phyloP scores from a whole-genome alignment of 1,140 invertebrate species.

The Stenopsyche tienmushanensis region DNA sequence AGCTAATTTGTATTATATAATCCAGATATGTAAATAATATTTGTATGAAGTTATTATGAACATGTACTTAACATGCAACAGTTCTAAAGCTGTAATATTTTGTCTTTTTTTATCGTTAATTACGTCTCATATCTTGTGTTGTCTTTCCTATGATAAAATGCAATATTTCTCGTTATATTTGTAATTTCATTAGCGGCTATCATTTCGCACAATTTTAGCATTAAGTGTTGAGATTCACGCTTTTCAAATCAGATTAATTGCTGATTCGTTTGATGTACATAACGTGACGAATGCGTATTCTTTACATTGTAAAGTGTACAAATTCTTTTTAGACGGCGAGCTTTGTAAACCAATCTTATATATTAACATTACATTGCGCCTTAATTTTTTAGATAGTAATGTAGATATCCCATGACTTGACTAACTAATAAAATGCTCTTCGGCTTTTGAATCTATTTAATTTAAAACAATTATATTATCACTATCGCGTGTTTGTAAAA shows the following conservation, averaged over 20 bases:
- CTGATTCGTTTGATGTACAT: conserved; percentile 19
- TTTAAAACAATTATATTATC: no score
- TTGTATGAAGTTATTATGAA: background rate
- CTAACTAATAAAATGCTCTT: no score
- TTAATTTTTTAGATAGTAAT: conserved; percentile 31
- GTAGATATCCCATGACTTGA: no score
- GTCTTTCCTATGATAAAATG: conserved; percentile 6
- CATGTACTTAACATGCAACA: background rate
- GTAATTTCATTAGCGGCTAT: conserved; percentile 36
- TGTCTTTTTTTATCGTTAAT: background rate
- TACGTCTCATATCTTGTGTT: background rate
- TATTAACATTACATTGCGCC: conserved; percentile 38
- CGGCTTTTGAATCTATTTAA: no score
- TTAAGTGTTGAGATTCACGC: conserved; percentile 26
- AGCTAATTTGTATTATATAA: conserved; percentile 5
- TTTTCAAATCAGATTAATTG: conserved; percentile 12
- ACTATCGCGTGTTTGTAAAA: no score
- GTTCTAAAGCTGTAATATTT: background rate
- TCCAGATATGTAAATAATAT: background rate
- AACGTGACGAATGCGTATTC: conserved; percentile 9
- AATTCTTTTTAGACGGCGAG: conserved; percentile 29
- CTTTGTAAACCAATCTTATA: conserved; percentile 32
- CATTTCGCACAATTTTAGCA: conserved; percentile 37
- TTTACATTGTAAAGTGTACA: conserved; percentile 24
- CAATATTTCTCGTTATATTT: conserved; percentile 16